Base-by-base conservation (phyloP, 2,888 invertebrate species). In the Diarsia brunnea region DNA sequence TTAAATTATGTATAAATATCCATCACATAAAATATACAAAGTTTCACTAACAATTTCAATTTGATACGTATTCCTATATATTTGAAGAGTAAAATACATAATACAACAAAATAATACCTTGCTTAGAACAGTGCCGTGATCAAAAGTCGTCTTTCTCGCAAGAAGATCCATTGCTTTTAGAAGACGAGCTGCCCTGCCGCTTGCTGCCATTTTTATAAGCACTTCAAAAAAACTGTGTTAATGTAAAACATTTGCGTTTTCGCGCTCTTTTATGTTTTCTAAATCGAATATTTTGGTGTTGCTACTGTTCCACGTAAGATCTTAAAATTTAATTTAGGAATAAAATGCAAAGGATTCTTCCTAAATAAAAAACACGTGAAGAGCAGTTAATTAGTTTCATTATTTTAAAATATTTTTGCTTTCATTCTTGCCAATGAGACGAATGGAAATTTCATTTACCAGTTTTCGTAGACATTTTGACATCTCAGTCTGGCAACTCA, bases 401-500 rank as follows among this genome's bases (percentile, higher is more conserved):
- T 19, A 0, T 60, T 47, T 61, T 16, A 8, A 4, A 27, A 12
- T 60, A 16, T 8, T n/a, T 47, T 38, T 47, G 4, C 8, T n/a
- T n/a, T 0, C 21, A 14, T 7, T 24, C 12, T 4, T 31, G 14
- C 14, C 1, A 11, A 27, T 10, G 3, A 27, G 21, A 43, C 3
- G 16, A n/a, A 53, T 7, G 16, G 5, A 2, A 24, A 24, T 55
- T n/a, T 49, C 38, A 7, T 60, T 51, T 12, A 14, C 16, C 4
- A 55, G 16, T 75, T 78, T 14, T 71, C 14, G 58, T 43, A 68
- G 75, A 58, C 68, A 60, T 75, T n/a, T 38, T 71, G n/a, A 31
- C n/a, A 63, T 69, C 71, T 24, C 64, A 75, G 10, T 49, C 79
- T 93, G 89, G 94, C 91, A 95, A 93, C 94, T 91, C 90, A 87